Conservation (phyloP, 2,888 invertebrate species). For the Macrophya alboannulata region DNA sequence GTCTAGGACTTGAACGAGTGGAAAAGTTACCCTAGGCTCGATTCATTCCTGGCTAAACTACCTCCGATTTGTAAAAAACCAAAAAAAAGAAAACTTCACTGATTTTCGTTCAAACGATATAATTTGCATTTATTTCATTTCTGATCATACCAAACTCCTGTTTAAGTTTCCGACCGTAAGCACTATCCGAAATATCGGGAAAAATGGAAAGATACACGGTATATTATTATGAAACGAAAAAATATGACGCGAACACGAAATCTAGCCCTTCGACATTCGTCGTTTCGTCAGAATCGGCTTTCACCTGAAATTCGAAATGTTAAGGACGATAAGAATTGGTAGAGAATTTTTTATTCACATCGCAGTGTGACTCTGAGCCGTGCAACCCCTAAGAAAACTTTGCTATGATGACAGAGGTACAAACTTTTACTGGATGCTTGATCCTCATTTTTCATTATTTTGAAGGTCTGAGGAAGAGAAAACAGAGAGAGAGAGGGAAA, state of each 20-base stretch:
- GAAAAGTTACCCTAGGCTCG: constrained; percentile 8
- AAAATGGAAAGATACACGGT: background rate
- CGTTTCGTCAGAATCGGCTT: background rate
- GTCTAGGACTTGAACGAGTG: constrained; percentile 6
- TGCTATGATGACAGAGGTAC: constrained; percentile 11
- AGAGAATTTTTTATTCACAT: constrained; percentile 6
- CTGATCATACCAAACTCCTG: background rate
- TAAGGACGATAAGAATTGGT: constrained; percentile 10
- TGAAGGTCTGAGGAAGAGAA: constrained; percentile 9
- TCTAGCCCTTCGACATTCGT: background rate
- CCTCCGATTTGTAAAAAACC: background rate
- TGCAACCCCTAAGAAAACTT: background rate
- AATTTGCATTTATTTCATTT: constrained; percentile 44
- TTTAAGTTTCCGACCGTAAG: background rate
- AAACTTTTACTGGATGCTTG: constrained; percentile 27
- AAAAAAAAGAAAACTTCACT: constrained; percentile 3
- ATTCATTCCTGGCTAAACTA: background rate
- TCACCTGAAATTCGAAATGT: constrained; percentile 26
- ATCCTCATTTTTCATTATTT: constrained; percentile 50
- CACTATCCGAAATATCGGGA: background rate
- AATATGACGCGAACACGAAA: background rate
- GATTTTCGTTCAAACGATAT: background rate
- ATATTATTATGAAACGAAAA: background rate
- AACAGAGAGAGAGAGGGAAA: too few species aligned
- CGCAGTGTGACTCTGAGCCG: constrained; percentile 1